These are phyloP conservation scores for Toxonevra muliebris DNA, from an alignment of 2,888 invertebrate genomes.

Conservation along the genomic window DNA sequence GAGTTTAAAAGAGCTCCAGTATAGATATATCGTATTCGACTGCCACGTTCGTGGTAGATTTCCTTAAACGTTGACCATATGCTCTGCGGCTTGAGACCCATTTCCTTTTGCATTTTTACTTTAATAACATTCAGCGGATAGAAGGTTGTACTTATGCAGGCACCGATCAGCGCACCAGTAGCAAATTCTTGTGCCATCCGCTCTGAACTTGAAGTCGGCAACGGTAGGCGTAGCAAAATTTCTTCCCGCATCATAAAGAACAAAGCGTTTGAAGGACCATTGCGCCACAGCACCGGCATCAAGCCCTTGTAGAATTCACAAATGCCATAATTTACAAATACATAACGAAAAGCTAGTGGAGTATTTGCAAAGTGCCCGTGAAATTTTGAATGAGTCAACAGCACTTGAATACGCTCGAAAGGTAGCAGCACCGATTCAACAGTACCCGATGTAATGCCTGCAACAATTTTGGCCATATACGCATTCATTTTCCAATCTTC, in stretches of 20 bases:
- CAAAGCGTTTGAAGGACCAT: conserved; percentile 91
- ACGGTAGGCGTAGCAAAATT: conserved; percentile 70
- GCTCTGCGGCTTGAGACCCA: no score
- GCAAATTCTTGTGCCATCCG: no score
- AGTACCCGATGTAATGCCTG: conserved; percentile 67
- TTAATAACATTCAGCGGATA: no score
- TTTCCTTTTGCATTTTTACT: no score
- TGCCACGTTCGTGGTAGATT: no score
- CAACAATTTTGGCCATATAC: conserved; percentile 73
- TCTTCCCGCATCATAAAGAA: conserved; percentile 94
- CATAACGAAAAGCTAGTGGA: conserved; percentile 75
- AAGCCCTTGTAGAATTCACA: conserved; percentile 92
- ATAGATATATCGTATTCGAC: no score
- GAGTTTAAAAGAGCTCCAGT: no score
- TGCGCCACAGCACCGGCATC: conserved; percentile 86
- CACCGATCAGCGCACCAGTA: no score
- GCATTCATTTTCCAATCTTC: conserved; percentile 68
- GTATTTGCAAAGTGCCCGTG: conserved; percentile 88
- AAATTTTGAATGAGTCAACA: conserved; percentile 86
- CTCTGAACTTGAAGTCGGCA: conserved; percentile 57
- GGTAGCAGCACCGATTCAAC: conserved; percentile 83
- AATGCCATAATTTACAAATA: conserved; percentile 74
- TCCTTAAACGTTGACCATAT: no score
- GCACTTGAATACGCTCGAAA: conserved; percentile 93
- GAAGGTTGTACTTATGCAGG: no score